Evolutionary conservation across 2,797 vertebrate species (phyloP), one percentile per base, ranked within the genome.

Genomic region (Falco cherrug): DNA sequence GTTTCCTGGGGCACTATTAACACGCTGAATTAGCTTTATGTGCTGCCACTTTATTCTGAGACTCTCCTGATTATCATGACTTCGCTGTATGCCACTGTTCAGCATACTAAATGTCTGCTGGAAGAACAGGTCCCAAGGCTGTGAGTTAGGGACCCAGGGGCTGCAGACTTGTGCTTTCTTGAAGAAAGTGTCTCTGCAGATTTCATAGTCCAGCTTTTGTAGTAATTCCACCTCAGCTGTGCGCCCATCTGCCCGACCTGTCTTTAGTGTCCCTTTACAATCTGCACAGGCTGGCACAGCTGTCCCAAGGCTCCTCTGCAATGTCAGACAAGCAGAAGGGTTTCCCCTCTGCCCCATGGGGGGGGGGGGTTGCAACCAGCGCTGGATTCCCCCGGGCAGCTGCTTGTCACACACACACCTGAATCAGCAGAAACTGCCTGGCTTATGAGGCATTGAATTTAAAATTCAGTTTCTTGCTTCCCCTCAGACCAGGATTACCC

Each of bases 341-440:
- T 59, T 54, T 84, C 37, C 53, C 48, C 64, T 71, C 33, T 70
- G 45, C 45, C 76, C 53, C 5, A 0, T 57, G 80, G 37, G 60
- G 60, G 2, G 37, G 39, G 63, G 67, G 57, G 10, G 53, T 15
- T 86, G 89, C 60, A 71, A 69, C 64, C 81, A 76, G 67, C 0
- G 7, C 2, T 75, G 77, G 61, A 13, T 73, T 79, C 84, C 80
- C 45, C 57, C 19, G 74, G 74, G 54, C 37, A 70, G 41, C 75
- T 43, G 71, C 88, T 59, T 60, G 8, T 73, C 80, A 13, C 61
- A 43, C 39, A 29, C 77, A n/a, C 33, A 10, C 41, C 92, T 82
- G 77, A 93, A 85, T 87, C 95, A 89, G 84, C 96, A 96, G 50
- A 69, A 95, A 65, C 19, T 28, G 50, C 56, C 61, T 43, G 37